phyloP scores from a whole-genome alignment of 2,888 invertebrate genomes.

The Adela reaumurella region DNA sequence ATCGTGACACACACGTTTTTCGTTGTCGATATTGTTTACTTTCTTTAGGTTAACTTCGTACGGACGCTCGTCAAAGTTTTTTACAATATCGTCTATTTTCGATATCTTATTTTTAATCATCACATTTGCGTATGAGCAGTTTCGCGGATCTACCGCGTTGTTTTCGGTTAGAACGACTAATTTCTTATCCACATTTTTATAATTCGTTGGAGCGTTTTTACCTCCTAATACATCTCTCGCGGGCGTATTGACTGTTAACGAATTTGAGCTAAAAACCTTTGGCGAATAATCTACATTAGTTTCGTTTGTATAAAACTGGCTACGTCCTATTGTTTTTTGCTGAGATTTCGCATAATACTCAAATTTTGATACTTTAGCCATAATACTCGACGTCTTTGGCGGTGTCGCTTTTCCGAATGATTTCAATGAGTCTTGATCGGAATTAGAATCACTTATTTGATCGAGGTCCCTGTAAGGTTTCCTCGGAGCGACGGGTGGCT shows the following conservation, averaged over 20 bases:
- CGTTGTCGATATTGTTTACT: background rate
- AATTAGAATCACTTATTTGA: constrained; percentile 37
- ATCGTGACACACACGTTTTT: background rate
- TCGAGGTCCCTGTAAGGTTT: constrained; percentile 54
- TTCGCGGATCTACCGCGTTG: constrained; percentile 32
- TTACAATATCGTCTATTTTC: constrained; percentile 44
- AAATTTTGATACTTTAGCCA: constrained; percentile 76
- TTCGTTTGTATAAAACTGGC: constrained; percentile 42
- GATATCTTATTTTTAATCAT: constrained; percentile 32
- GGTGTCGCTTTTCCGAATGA: constrained; percentile 1
- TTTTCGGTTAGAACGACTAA: constrained; percentile 35
- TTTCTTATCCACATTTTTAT: constrained; percentile 57
- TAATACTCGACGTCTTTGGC: constrained; percentile 52
- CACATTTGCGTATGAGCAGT: constrained; percentile 39
- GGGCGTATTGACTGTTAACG: constrained; percentile 74
- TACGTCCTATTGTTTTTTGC: constrained; percentile 47
- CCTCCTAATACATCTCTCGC: constrained; percentile 77
- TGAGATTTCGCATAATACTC: constrained; percentile 70
- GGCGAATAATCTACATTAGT: constrained; percentile 53
- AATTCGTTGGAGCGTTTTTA: constrained; percentile 55
- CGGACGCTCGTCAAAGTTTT: constrained; percentile 46
- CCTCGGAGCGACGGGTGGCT: constrained; percentile 63
- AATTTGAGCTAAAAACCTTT: constrained; percentile 78
- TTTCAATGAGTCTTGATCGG: constrained; percentile 37
- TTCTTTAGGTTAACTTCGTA: background rate